Evolutionary conservation across 1,140 invertebrate genomes (phyloP), one percentile per base, ranked within the genome.

Genomic region (Cylas formicarius): DNA sequence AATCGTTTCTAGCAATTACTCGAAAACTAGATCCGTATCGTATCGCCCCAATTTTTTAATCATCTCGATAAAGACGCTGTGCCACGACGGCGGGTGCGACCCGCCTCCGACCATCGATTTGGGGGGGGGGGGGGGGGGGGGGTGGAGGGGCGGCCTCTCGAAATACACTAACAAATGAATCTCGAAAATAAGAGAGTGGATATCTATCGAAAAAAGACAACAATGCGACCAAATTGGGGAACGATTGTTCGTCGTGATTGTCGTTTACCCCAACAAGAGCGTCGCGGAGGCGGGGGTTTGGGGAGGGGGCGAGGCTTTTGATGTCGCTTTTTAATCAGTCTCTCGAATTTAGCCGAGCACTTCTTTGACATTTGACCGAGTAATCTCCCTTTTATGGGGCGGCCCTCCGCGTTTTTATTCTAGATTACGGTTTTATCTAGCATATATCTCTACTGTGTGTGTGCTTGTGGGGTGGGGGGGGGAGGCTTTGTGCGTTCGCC

Each of bases 131-230:
- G 48, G 36, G 26, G 36, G 35, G 27, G 23, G n/a, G n/a, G n/a
- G n/a, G n/a, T n/a, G n/a, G n/a, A n/a, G n/a, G n/a, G n/a, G n/a
- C n/a, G n/a, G n/a, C n/a, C n/a, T n/a, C n/a, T n/a, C n/a, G n/a
- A n/a, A n/a, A n/a, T n/a, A 57, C 54, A 57, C 53, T 57, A 60
- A 52, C 57, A 56, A 56, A 60, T 52, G 47, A 49, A 59, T 52
- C 46, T 51, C 44, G 45, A 48, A 56, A 35, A 31, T 43, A 55
- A 43, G 49, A 50, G 47, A 53, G 50, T 57, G 50, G 55, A 57
- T 59, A 62, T 62, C 57, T 58, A 62, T 62, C 60, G 58, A 62
- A 62, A 62, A 62, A 60, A 60, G 58, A 62, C 60, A 62, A 62
- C 60, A 62, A 62, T 62, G 51, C 46, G 45, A 46, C 50, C 56